phyloP scores from a whole-genome alignment of 2,888 invertebrate genomes.

The Rhagonycha fulva region DNA sequence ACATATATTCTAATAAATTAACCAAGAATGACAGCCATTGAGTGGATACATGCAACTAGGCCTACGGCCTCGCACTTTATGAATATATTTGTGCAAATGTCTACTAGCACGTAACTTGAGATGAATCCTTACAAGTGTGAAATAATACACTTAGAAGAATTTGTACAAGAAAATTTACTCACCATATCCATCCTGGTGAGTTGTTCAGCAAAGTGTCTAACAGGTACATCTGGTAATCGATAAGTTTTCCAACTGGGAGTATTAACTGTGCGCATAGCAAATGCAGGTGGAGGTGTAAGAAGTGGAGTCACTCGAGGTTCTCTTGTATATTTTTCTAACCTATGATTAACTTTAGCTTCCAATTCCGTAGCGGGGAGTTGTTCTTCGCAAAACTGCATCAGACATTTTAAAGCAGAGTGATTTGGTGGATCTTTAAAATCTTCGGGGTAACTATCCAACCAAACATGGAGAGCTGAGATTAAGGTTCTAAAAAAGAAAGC shows the following conservation, averaged over 20 bases:
- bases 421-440: slow-evolving; percentile 85
- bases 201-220: slow-evolving; percentile 94
- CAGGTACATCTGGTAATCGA: slow-evolving; percentile 83
- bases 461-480: slow-evolving; percentile 90
- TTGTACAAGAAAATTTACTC: slow-evolving; percentile 42
- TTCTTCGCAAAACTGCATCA: slow-evolving; percentile 84
- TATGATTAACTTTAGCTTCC: slow-evolving; percentile 77
- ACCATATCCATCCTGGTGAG: slow-evolving; percentile 95
- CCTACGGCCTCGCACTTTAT: too few relatives aligned
- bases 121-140: too few relatives aligned
- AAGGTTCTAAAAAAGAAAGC: slow-evolving; percentile 67
- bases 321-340: slow-evolving; percentile 65
- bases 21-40: too few relatives aligned
- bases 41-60: too few relatives aligned
- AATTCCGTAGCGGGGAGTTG: slow-evolving; percentile 85
- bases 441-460: slow-evolving; percentile 97
- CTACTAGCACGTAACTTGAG: too few relatives aligned
- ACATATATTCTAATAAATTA: too few relatives aligned
- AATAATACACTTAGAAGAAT: not conserved
- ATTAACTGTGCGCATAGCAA: slow-evolving; percentile 53
- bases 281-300: slow-evolving; percentile 52
- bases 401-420: slow-evolving; percentile 77
- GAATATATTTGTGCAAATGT: too few relatives aligned
- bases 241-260: slow-evolving; percentile 60
- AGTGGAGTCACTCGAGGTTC: slow-evolving; percentile 64